Conservation (phyloP, 1,140 invertebrate genomes). For the Drosophila albomicans region DNA sequence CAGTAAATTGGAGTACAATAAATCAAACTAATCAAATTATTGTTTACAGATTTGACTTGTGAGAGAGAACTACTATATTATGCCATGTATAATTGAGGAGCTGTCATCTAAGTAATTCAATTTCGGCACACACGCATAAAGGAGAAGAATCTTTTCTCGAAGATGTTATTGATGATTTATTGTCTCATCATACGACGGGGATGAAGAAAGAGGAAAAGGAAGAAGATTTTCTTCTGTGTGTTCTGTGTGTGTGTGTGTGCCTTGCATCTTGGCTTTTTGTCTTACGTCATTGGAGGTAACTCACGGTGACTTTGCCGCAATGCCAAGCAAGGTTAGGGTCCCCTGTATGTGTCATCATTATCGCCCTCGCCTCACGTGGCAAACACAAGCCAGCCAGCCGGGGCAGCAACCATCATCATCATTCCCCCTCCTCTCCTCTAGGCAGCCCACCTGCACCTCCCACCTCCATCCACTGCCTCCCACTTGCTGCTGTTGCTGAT, state of each 20-base stretch:
- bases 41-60: constrained; percentile 11
- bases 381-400: constrained; percentile 7
- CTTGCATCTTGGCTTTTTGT: constrained; percentile 25
- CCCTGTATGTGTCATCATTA: constrained; percentile 75
- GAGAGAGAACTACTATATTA: constrained; percentile 14
- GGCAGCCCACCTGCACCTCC: background rate
- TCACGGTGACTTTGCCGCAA: constrained; percentile 32
- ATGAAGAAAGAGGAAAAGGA: background rate
- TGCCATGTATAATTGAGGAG: constrained; percentile 17
- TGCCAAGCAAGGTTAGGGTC: constrained; percentile 40
- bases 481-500: background rate
- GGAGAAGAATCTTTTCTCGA: constrained; percentile 5
- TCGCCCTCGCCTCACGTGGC: constrained; percentile 56
- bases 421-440: background rate
- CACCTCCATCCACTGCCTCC: background rate
- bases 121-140: constrained; percentile 8
- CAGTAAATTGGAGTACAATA: constrained; percentile 10
- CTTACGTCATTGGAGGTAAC: constrained; percentile 48
- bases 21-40: constrained; percentile 23
- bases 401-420: background rate
- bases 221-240: no score
- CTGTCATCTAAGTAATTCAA: constrained; percentile 22
- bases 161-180: constrained; percentile 23
- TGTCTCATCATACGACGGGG: background rate
- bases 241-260: background rate